Evolutionary conservation across 2,113 vertebrate genomes (phyloP).

Genomic region (Sisor rabdophorus): DNA sequence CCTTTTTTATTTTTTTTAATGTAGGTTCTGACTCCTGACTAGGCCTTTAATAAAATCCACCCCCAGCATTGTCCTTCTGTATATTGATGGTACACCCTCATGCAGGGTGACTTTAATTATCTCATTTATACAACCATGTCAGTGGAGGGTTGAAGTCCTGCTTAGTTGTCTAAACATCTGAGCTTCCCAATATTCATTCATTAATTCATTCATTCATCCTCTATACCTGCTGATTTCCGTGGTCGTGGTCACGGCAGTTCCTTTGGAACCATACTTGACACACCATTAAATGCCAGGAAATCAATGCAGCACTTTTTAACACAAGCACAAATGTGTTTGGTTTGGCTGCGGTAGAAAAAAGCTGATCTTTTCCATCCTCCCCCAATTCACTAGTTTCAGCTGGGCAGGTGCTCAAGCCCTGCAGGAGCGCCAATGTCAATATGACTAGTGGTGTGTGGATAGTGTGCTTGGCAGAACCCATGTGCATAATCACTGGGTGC

Average conservation of each 20-base stretch:
- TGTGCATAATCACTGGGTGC: constrained; percentile 67
- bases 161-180: too few species aligned
- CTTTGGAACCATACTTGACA: constrained; percentile 33
- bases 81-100: too few species aligned
- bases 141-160: too few species aligned
- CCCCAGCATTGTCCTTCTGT: too few species aligned
- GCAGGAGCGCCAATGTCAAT: constrained; percentile 55
- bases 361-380: constrained; percentile 38
- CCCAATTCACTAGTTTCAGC: constrained; percentile 48
- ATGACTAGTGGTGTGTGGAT: constrained; percentile 60
- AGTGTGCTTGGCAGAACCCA: constrained; percentile 60
- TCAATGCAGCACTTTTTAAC: constrained; percentile 32
- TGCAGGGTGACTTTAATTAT: too few species aligned
- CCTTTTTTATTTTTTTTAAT: background rate
- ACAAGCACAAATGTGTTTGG: constrained; percentile 20
- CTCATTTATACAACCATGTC: too few species aligned
- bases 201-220: too few species aligned
- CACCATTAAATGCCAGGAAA: constrained; percentile 24
- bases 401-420: constrained; percentile 55
- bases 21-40: background rate
- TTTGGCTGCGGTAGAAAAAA: constrained; percentile 38
- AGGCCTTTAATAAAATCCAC: background rate
- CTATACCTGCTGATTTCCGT: too few species aligned
- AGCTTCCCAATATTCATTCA: too few species aligned
- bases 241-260: too few species aligned